A percentile compares a stretch with the other conserved stretches of the same genome.
Conservation (phyloP, 2,888 invertebrate genomes). For the Lathronympha strigana region DNA sequence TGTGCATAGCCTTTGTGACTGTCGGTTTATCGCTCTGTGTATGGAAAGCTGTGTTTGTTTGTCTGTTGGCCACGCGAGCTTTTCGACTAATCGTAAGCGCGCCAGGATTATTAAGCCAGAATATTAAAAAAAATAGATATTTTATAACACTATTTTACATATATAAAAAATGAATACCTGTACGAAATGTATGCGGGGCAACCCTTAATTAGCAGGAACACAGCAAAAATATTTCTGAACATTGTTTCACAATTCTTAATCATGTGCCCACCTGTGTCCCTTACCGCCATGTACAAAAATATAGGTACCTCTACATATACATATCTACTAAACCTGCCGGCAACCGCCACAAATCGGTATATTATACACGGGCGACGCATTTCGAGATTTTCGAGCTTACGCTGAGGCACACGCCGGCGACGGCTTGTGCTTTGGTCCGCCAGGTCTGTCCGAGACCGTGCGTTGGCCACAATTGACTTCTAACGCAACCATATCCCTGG, state of each 20-base stretch:
- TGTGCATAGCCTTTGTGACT: neutral
- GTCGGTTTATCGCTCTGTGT: neutral
- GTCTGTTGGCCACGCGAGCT: neutral
- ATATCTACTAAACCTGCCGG: neutral
- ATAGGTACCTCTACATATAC: neutral
- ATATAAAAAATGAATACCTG: neutral
- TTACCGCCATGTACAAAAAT: constrained; percentile 4
- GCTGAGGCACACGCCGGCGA: neutral
- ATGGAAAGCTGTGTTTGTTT: constrained; percentile 6
- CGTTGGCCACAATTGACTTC: constrained; percentile 10
- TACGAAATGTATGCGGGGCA: constrained; percentile 4
- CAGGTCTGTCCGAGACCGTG: constrained; percentile 8
- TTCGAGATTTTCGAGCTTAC: constrained; percentile 7
- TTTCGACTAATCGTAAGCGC: neutral
- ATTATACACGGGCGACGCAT: constrained; percentile 3
- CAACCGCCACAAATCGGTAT: constrained; percentile 6
- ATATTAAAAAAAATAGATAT: too few relatives aligned
- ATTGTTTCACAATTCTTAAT: neutral
- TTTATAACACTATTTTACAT: too few relatives aligned
- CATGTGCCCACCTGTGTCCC: neutral
- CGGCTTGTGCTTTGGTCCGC: constrained; percentile 3
- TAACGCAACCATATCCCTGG: neutral
- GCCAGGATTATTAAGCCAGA: too few relatives aligned
- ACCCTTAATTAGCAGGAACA: neutral
- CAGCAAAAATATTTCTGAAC: neutral